phyloP scores from a whole-genome alignment of 2,113 vertebrate species.

The Cisticola juncidis region DNA sequence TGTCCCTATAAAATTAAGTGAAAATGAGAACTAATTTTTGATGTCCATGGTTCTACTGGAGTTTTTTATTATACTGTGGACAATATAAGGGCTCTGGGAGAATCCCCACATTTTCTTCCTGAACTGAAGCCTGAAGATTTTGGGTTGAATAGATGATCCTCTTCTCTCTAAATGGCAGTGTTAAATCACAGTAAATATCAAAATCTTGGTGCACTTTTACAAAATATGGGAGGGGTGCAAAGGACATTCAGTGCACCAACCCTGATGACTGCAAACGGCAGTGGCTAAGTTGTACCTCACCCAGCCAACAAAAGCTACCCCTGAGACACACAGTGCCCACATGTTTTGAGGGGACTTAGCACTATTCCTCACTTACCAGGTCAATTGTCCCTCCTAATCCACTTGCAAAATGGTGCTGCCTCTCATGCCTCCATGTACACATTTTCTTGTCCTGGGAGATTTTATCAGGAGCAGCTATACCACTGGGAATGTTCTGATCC shows the following conservation, averaged over 20 bases:
- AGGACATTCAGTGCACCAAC: not conserved
- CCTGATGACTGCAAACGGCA: not conserved
- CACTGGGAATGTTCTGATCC: not conserved
- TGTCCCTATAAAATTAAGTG: not conserved
- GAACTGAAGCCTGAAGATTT: not conserved
- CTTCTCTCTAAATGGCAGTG: accelerated
- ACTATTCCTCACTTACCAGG: not conserved
- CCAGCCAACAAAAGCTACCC: not conserved
- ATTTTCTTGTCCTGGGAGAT: not conserved
- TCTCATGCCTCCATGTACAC: not conserved
- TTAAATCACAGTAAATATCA: not conserved
- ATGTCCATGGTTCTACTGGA: not conserved
- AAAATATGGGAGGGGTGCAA: not conserved
- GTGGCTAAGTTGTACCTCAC: not conserved
- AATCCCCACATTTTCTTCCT: not conserved
- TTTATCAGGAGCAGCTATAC: not conserved
- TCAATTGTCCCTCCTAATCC: accelerated
- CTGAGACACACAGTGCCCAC: no score
- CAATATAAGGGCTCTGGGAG: not conserved
- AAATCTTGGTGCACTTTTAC: not conserved
- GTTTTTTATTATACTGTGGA: not conserved
- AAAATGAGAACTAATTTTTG: not conserved
- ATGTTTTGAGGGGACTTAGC: not conserved
- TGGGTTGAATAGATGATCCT: not conserved
- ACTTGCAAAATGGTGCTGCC: not conserved